Evolutionary conservation across 2,113 vertebrate genomes (phyloP), one percentile per base, ranked within the genome.

Genomic region (Fulica atra): DNA sequence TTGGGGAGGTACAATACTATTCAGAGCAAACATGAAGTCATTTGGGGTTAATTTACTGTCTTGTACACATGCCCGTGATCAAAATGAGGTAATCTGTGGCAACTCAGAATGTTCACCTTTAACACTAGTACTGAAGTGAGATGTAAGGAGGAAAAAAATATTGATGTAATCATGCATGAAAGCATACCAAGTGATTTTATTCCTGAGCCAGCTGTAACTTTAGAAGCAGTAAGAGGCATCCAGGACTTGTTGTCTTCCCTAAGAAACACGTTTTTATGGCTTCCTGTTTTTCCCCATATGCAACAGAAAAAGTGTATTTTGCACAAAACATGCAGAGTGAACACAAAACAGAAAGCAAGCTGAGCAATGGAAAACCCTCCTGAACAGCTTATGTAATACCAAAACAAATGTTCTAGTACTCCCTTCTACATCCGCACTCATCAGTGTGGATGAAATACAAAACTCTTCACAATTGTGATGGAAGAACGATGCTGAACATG

Each of bases 281-380:
- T 81, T 76, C 36, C 21, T 54, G 46, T 26, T 61, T 59, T 19
- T 26, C 25, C 38, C 51, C 50, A 44, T 14, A 56, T 35, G 66
- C 33, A 70, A 51, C 4, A 51, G 71, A 73, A 91, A 90, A 94
- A 71, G 12, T 3, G 0, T 36, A 77, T 60, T 83, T 59, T 89
- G 46, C 57, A 86, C 28, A 89, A 46, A 65, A 88, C 44, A 94
- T 29, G 48, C 48, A 92, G 24, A 59, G 26, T 25, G 19, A 90
- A 95, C 59, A 91, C 20, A 72, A 81, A 80, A 66, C 15, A 76
- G 73, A 93, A 91, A 93, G 53, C 68, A 94, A 72, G 24, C 21
- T 68, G 53, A 69, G 46, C 21, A 81, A 83, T 36, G 36, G 76
- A 31, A 73, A 69, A 8, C 6, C 4, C 40, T 36, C 16, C 64